Evolutionary conservation across 2,888 invertebrate genomes (phyloP).

Genomic region (Exocentrus adspersus): DNA sequence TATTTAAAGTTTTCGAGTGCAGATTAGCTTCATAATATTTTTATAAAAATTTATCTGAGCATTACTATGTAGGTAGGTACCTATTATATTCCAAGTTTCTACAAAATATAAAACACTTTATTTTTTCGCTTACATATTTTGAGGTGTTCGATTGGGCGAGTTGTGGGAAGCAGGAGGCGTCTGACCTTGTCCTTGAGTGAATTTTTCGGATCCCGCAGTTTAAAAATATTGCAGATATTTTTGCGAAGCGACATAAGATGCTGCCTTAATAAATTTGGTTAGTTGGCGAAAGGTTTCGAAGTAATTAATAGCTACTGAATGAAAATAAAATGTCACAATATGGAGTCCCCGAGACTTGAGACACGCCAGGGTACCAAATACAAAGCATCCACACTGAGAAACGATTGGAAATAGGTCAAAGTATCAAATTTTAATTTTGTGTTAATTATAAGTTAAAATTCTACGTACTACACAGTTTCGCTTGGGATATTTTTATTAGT

Average conservation of each 20-base stretch:
- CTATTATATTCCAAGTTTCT: too few relatives aligned
- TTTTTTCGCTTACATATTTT: too few relatives aligned
- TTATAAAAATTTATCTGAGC: too few relatives aligned
- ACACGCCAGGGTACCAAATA: conserved; percentile 1
- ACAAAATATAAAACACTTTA: too few relatives aligned
- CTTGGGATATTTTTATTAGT: not conserved
- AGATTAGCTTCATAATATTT: too few relatives aligned
- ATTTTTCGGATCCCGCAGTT: conserved; percentile 8
- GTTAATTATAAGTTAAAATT: too few relatives aligned
- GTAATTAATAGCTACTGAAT: conserved; percentile 8
- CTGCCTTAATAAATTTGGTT: conserved; percentile 18
- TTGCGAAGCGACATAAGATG: conserved; percentile 5
- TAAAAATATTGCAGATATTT: conserved; percentile 21
- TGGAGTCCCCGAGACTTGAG: not conserved
- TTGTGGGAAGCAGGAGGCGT: not conserved
- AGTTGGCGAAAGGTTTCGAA: conserved; percentile 8
- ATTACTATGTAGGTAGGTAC: too few relatives aligned
- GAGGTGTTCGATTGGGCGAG: not conserved
- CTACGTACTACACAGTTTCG: too few relatives aligned
- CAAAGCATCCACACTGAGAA: too few relatives aligned
- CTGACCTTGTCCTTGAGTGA: conserved; percentile 16
- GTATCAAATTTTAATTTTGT: too few relatives aligned
- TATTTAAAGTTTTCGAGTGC: too few relatives aligned
- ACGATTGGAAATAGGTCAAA: too few relatives aligned
- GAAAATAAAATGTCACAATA: conserved; percentile 6